These are phyloP conservation scores for Nemotelus nigrinus DNA, from an alignment of 2,888 invertebrate genomes.

Conservation along the genomic window DNA sequence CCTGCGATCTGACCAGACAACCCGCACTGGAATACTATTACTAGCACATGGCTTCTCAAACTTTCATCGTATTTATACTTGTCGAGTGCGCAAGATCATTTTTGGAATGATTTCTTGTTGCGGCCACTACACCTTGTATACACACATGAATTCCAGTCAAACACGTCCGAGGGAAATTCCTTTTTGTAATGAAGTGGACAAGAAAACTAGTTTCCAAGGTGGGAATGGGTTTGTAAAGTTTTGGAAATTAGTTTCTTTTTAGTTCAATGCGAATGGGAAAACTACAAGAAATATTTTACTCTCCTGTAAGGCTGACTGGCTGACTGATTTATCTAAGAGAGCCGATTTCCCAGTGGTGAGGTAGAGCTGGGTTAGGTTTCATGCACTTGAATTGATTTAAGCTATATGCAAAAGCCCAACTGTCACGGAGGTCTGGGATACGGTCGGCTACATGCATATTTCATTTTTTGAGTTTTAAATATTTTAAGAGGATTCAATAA, in stretches of 20 bases:
- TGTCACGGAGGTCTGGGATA: neutral
- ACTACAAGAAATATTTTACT: neutral
- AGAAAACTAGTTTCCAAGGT: slow-evolving; percentile 23
- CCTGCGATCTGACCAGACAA: neutral
- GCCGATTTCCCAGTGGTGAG: neutral
- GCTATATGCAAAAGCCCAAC: too few relatives aligned
- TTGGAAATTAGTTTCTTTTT: slow-evolving; percentile 8
- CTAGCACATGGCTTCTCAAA: slow-evolving; percentile 12
- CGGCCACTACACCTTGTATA: neutral
- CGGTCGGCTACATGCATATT: slow-evolving; percentile 22
- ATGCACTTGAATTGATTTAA: too few relatives aligned
- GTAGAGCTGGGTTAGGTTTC: too few relatives aligned
- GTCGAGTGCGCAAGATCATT: slow-evolving; percentile 22
- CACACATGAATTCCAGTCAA: neutral
- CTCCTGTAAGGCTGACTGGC: neutral
- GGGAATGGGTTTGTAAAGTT: neutral
- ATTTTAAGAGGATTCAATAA: slow-evolving; percentile 31
- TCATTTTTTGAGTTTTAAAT: slow-evolving; percentile 32
- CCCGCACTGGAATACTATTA: neutral
- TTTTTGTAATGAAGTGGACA: neutral
- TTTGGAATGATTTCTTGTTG: slow-evolving; percentile 26
- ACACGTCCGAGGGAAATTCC: slow-evolving; percentile 17
- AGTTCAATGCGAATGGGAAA: neutral
- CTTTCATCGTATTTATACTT: neutral
- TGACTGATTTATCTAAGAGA: slow-evolving; percentile 7